Evolutionary conservation across 2,797 vertebrate species (phyloP), one percentile per base, ranked within the genome.

Genomic region (Tokudaia muenninki): DNA sequence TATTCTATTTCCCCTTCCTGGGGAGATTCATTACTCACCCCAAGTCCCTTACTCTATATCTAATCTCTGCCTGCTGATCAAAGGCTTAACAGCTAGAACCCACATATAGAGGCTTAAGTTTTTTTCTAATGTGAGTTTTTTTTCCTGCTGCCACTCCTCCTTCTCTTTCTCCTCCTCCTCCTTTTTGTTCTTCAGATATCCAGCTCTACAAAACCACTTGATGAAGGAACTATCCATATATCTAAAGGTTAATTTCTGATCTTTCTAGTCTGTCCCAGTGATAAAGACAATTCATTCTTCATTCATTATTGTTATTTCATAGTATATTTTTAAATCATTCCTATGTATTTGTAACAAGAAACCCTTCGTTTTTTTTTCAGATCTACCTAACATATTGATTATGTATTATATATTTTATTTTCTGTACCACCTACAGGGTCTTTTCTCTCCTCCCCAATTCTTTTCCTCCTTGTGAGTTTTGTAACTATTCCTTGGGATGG

Each of bases 381-480:
- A 70, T 37, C n/a, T 82, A 91, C 67, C n/a, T 95, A 82, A 79
- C 13, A 29, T 75, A 52, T 83, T 94, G 10, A 7, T 80, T 34
- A 67, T 67, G 11, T 16, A 67, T 31, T 67, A 67, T 67, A 65
- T 65, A 67, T 34, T 91, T 97, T 80, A 72, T 84, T 95, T 95
- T 91, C 55, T 96, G 55, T 9, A 29, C 63, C 61, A 83, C 59
- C 92, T 93, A 90, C 12, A 83, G 74, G 96, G 93, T 78, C 78
- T 96, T 63, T 87, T 72, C 75, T 14, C 19, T 24, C 17, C 17
- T 52, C 63, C 21, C 83, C 14, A 61, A 70, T 26, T 6, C 52
- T 37, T 90, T 97, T 98, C 97, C 92, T 97, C 88, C 96, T 98
- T 0, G 95, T 92, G 50, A 95, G 75, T 96, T 97, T 94, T 0